Percentiles rank a stretch among this genome's conserved stretches.
phyloP scores from a whole-genome alignment of 2,888 invertebrate genomes.

The Phania funesta region DNA sequence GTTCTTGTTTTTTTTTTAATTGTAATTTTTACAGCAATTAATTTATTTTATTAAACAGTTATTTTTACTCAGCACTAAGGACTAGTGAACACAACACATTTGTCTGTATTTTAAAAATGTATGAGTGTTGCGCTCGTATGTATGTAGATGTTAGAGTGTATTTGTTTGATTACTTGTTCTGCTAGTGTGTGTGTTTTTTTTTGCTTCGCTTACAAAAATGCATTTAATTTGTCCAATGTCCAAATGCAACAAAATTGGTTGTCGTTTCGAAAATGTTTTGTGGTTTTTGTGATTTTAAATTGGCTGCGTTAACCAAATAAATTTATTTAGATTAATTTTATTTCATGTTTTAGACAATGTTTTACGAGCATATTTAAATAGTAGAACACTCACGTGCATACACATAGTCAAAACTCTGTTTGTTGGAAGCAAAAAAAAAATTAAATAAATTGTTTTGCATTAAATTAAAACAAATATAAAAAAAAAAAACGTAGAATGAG shows the following conservation, averaged over 20 bases:
- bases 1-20: constrained; percentile 56
- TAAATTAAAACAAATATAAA: not conserved
- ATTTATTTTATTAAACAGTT: constrained; percentile 69
- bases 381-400: not conserved
- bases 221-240: constrained; percentile 64
- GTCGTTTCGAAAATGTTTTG: constrained; percentile 67
- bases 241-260: constrained; percentile 64
- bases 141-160: not conserved
- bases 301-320: constrained; percentile 66
- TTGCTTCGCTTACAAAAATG: constrained; percentile 47
- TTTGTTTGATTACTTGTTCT: constrained; percentile 18
- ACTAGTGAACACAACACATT: constrained; percentile 13
- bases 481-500: not conserved
- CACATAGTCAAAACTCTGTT: not conserved
- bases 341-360: constrained; percentile 62
- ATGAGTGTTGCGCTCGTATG: not conserved
- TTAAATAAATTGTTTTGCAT: constrained; percentile 42
- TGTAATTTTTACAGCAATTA: constrained; percentile 68
- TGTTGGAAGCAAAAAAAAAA: not conserved
- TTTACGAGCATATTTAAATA: constrained; percentile 45
- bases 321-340: constrained; percentile 68
- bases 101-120: constrained; percentile 20
- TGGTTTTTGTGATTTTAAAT: constrained; percentile 67
- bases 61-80: constrained; percentile 49
- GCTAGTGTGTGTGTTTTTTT: constrained; percentile 13